phyloP scores from a whole-genome alignment of 2,888 invertebrate genomes.

The Drepana falcataria region DNA sequence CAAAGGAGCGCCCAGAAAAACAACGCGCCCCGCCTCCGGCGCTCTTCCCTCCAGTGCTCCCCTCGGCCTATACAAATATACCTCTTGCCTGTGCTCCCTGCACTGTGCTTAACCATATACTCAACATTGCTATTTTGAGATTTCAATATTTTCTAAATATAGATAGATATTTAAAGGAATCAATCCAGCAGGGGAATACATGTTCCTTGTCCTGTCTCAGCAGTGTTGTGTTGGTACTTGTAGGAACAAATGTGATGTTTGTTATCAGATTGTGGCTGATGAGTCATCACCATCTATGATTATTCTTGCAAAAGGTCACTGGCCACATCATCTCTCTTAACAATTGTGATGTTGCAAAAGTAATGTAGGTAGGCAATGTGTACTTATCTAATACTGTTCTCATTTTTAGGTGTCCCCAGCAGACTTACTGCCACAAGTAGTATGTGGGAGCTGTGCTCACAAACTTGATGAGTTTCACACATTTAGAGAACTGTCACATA shows the following conservation, averaged over 20 bases:
- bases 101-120: constrained; percentile 43
- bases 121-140: constrained; percentile 69
- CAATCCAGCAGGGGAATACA: constrained; percentile 58
- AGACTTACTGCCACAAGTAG: constrained; percentile 86
- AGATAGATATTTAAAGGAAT: constrained; percentile 63
- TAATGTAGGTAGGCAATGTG: constrained; percentile 13
- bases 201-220: constrained; percentile 39
- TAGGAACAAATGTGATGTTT: constrained; percentile 25
- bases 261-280: constrained; percentile 56
- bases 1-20: constrained; percentile 63
- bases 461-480: constrained; percentile 87
- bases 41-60: constrained; percentile 17
- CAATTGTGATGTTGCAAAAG: constrained; percentile 47
- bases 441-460: constrained; percentile 86
- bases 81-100: constrained; percentile 28
- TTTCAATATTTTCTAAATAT: constrained; percentile 72
- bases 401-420: constrained; percentile 84
- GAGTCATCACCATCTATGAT: constrained; percentile 72
- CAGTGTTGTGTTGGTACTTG: background rate
- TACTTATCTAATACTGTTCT: constrained; percentile 28
- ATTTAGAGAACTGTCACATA: constrained; percentile 86
- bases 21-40: constrained; percentile 28
- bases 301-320: constrained; percentile 66
- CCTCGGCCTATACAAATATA: constrained; percentile 30
- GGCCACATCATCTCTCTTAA: constrained; percentile 59